Percentiles rank a stretch among this genome's conserved stretches.
phyloP scores from a whole-genome alignment of 2,888 invertebrate genomes.

The Apotomis turbidana region DNA sequence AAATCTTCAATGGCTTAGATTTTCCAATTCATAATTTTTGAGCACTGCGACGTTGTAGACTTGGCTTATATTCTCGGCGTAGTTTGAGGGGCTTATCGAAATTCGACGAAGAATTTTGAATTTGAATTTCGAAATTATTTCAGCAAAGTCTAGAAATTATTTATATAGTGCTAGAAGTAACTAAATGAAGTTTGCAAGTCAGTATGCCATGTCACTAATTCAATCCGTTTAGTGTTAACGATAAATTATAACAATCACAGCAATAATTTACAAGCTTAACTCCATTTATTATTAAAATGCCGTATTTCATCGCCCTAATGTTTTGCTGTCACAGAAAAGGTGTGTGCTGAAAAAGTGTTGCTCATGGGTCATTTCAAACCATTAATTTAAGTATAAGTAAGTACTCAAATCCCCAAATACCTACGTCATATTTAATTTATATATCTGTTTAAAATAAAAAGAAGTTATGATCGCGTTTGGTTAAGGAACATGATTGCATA shows the following conservation, averaged over 20 bases:
- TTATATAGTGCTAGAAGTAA: too few relatives aligned
- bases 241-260: neutral
- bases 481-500: slow-evolving; percentile 25
- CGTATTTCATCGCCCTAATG: neutral
- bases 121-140: neutral
- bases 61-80: neutral
- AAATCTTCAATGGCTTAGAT: slow-evolving; percentile 36
- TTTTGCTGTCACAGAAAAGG: neutral
- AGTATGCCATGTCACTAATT: neutral
- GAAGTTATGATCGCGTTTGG: slow-evolving; percentile 11
- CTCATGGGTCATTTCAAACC: neutral
- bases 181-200: neutral
- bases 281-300: neutral
- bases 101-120: neutral
- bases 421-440: slow-evolving; percentile 7
- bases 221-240: neutral
- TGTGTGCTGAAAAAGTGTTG: neutral
- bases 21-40: slow-evolving; percentile 33
- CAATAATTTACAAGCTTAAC: neutral
- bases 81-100: neutral
- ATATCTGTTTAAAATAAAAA: neutral
- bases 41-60: slow-evolving; percentile 18
- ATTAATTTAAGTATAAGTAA: neutral
- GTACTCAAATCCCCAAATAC: neutral
- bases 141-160: too few relatives aligned